A percentile compares a stretch with the other conserved stretches of the same genome.
Evolutionary conservation across 1,140 invertebrate genomes (phyloP).

Genomic region (Leptopilina clavipes): DNA sequence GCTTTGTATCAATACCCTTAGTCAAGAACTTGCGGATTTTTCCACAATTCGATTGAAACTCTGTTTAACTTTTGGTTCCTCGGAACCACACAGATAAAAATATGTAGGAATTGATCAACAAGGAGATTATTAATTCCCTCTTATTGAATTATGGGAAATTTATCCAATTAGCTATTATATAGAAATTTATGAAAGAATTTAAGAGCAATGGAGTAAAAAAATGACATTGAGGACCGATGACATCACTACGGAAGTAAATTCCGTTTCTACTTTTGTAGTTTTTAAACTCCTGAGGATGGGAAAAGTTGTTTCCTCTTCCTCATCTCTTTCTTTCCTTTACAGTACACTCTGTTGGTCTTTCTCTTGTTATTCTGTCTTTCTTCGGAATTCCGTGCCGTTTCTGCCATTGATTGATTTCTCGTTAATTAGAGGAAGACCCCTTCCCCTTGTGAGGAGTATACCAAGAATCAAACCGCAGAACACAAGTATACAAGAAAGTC

Average conservation of each 20-base stretch:
- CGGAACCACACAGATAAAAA: too few relatives aligned
- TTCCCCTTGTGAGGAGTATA: slow-evolving; percentile 51
- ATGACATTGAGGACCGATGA: too few relatives aligned
- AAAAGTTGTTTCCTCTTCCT: slow-evolving; percentile 36
- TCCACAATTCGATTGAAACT: slow-evolving; percentile 23
- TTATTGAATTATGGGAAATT: too few relatives aligned
- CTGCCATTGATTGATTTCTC: slow-evolving; percentile 65
- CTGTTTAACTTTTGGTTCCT: neutral
- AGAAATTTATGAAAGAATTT: too few relatives aligned
- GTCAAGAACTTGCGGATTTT: slow-evolving; percentile 23
- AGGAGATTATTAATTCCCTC: too few relatives aligned
- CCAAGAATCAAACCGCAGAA: slow-evolving; percentile 56
- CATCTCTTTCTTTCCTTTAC: slow-evolving; percentile 38
- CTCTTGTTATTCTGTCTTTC: slow-evolving; percentile 46
- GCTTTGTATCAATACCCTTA: slow-evolving; percentile 55
- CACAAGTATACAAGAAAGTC: slow-evolving; percentile 61
- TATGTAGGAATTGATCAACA: too few relatives aligned
- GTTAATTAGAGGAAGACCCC: slow-evolving; percentile 66
- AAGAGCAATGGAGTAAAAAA: too few relatives aligned
- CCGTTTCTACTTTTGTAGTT: slow-evolving; percentile 3
- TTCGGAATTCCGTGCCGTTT: slow-evolving; percentile 49
- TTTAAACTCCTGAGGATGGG: slow-evolving; percentile 40
- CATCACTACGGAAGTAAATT: neutral
- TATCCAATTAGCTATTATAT: too few relatives aligned
- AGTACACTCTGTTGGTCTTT: slow-evolving; percentile 33